phyloP scores from a whole-genome alignment of 2,797 vertebrate species.

The Pangasius djambal region DNA sequence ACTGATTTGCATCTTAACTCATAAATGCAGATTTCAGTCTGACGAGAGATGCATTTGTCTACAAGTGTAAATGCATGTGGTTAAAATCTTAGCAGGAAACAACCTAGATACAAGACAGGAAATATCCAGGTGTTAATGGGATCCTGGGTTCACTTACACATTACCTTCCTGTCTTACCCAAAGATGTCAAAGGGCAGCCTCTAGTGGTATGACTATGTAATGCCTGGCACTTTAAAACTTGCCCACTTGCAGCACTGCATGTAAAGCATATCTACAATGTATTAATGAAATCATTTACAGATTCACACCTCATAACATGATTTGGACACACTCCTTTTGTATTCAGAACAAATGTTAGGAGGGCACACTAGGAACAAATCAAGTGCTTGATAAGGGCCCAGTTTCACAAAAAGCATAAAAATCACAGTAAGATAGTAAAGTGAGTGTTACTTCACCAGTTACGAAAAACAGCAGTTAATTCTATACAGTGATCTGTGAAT shows the following conservation, averaged over 20 bases:
- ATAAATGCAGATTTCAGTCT: neutral
- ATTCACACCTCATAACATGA: constrained; percentile 7
- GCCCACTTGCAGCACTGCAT: constrained; percentile 13
- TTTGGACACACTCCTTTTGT: neutral
- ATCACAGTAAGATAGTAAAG: constrained; percentile 14
- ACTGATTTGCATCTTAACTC: neutral
- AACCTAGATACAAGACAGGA: neutral
- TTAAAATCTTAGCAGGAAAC: neutral
- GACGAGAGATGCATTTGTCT: neutral
- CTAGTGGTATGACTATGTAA: constrained; percentile 27
- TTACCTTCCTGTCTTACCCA: neutral
- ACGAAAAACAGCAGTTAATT: constrained; percentile 18
- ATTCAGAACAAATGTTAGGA: constrained; percentile 4
- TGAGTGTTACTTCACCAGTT: neutral
- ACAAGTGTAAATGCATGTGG: neutral
- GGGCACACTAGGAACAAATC: neutral
- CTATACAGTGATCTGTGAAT: neutral
- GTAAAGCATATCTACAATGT: neutral
- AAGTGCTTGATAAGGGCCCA: neutral
- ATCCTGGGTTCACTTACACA: too few relatives aligned
- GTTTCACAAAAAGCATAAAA: constrained; percentile 23
- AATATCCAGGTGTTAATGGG: neutral
- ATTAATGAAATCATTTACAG: neutral
- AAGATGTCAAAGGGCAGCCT: constrained; percentile 23
- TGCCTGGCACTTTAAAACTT: neutral